Evolutionary conservation across 2,888 invertebrate species (phyloP).

Genomic region (Taphrorychus bicolor): DNA sequence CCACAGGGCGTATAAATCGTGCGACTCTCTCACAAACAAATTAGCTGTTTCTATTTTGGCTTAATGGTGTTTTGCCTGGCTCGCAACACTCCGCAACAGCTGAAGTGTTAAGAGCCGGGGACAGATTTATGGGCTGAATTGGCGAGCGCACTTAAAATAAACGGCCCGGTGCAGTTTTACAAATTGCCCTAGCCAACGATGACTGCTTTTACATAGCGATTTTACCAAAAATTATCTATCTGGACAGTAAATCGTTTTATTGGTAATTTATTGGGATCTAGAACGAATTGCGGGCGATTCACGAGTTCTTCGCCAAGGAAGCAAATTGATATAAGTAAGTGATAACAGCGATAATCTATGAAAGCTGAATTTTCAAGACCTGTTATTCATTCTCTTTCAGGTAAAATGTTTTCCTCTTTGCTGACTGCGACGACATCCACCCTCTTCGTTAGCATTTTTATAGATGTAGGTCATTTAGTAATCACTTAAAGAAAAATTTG

Average conservation of each 20-base stretch:
- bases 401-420: too few relatives aligned
- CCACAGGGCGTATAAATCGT: constrained; percentile 31
- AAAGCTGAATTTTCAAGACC: too few relatives aligned
- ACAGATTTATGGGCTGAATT: constrained; percentile 48
- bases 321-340: too few relatives aligned
- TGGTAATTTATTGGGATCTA: too few relatives aligned
- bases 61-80: constrained; percentile 40
- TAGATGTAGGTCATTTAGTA: too few relatives aligned
- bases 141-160: constrained; percentile 48
- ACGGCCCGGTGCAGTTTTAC: constrained; percentile 46
- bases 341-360: too few relatives aligned
- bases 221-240: not conserved
- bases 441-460: too few relatives aligned
- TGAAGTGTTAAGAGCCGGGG: constrained; percentile 48
- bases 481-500: too few relatives aligned
- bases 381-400: too few relatives aligned
- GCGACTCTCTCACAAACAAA: constrained; percentile 41
- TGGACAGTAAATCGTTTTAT: not conserved
- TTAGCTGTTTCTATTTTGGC: constrained; percentile 41
- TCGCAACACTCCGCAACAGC: constrained; percentile 44
- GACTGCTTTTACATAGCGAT: not conserved
- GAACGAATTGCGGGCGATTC: too few relatives aligned
- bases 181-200: constrained; percentile 42
- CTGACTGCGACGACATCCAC: too few relatives aligned
- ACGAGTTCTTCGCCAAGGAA: too few relatives aligned